Conservation (phyloP, 2,888 invertebrate species). For the Helleia helle region DNA sequence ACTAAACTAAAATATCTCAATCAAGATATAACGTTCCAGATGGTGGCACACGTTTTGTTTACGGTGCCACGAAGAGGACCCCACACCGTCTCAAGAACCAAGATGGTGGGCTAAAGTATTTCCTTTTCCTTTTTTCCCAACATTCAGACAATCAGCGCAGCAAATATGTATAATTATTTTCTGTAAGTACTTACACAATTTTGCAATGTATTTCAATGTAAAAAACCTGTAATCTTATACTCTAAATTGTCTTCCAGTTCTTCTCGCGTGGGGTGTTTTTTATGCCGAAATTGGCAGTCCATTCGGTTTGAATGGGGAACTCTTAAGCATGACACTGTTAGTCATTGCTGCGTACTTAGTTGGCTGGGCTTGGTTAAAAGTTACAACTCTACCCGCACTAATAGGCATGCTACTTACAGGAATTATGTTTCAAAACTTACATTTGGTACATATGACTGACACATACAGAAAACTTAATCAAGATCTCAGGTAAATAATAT, state of each 20-base stretch:
- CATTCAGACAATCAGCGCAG: slow-evolving; percentile 71
- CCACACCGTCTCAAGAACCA: slow-evolving; percentile 78
- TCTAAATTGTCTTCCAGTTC: slow-evolving; percentile 45
- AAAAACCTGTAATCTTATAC: background rate
- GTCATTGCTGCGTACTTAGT: slow-evolving; percentile 80
- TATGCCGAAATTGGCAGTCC: slow-evolving; percentile 77
- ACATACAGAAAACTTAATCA: slow-evolving; percentile 76
- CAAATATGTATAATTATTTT: slow-evolving; percentile 51
- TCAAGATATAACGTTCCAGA: slow-evolving; percentile 25
- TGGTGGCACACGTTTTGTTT: slow-evolving; percentile 81
- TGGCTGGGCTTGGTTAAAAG: slow-evolving; percentile 78
- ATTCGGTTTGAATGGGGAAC: slow-evolving; percentile 77
- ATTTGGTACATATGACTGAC: slow-evolving; percentile 75
- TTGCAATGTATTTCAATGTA: no score
- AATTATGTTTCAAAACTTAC: slow-evolving; percentile 78
- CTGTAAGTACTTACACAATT: no score
- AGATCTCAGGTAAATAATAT: slow-evolving; percentile 72
- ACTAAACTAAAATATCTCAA: slow-evolving; percentile 1
- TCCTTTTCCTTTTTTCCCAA: slow-evolving; percentile 81
- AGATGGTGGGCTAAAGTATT: slow-evolving; percentile 77
- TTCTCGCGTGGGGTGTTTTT: slow-evolving; percentile 79
- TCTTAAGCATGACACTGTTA: slow-evolving; percentile 78
- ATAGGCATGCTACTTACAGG: slow-evolving; percentile 86
- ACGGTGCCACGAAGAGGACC: slow-evolving; percentile 77
- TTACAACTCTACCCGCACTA: slow-evolving; percentile 81